Conservation (phyloP, 2,888 invertebrate species). For the Tupiocoris notatus region DNA sequence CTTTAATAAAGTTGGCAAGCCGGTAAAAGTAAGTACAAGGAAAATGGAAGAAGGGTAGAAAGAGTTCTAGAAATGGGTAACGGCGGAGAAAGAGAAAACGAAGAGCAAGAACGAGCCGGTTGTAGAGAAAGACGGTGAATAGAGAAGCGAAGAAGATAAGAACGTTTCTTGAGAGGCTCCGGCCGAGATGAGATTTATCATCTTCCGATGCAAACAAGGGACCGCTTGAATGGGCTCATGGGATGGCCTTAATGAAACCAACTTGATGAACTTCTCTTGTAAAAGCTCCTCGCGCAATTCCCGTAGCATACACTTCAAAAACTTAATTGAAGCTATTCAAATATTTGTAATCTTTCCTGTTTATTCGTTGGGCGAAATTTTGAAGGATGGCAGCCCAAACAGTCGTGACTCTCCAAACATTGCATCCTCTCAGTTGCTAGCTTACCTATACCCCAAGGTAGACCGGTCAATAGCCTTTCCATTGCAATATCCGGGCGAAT, state of each 20-base stretch:
- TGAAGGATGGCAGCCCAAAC: slow-evolving; percentile 18
- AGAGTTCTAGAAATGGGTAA: background rate
- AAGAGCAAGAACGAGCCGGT: background rate
- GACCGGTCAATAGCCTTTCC: background rate
- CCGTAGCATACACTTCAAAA: slow-evolving; percentile 33
- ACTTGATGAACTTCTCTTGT: slow-evolving; percentile 41
- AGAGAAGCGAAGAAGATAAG: slow-evolving; percentile 18
- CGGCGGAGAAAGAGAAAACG: background rate
- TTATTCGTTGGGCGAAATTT: slow-evolving; percentile 14
- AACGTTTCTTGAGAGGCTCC: slow-evolving; percentile 23
- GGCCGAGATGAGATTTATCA: slow-evolving; percentile 40
- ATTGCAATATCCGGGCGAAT: background rate
- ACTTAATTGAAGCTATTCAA: slow-evolving; percentile 41
- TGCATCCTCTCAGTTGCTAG: background rate
- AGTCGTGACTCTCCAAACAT: background rate
- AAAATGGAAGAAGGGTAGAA: background rate
- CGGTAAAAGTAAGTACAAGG: background rate
- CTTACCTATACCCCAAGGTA: background rate
- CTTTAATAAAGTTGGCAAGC: background rate
- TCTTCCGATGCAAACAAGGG: slow-evolving; percentile 41
- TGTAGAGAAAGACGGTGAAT: background rate
- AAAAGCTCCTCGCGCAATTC: background rate
- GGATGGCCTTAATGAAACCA: slow-evolving; percentile 40
- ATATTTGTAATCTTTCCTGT: slow-evolving; percentile 39
- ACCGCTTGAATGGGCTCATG: slow-evolving; percentile 26